These are phyloP conservation scores for Sinohyriopsis cumingii DNA, from an alignment of 2,888 invertebrate genomes.

Conservation along the genomic window DNA sequence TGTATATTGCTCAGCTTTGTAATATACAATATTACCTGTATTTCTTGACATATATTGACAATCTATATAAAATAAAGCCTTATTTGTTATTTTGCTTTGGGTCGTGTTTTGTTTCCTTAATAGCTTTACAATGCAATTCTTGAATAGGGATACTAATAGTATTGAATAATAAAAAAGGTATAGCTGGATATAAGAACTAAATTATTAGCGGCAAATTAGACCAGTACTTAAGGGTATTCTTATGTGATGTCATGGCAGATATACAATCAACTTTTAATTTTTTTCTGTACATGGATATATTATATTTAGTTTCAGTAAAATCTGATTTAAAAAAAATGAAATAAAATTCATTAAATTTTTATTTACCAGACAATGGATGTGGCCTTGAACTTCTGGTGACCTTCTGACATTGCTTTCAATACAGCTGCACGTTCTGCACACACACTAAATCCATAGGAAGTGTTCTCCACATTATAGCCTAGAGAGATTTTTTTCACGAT, in stretches of 20 bases:
- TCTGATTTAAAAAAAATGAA: not conserved
- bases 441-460: slow-evolving; percentile 83
- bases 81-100: too few relatives aligned
- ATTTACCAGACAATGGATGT: slow-evolving; percentile 75
- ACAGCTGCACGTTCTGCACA: slow-evolving; percentile 94
- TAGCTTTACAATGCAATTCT: too few relatives aligned
- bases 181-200: not conserved
- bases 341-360: not conserved
- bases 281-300: not conserved
- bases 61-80: too few relatives aligned
- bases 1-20: too few relatives aligned
- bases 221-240: not conserved
- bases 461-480: slow-evolving; percentile 96
- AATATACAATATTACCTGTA: too few relatives aligned
- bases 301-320: not conserved
- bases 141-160: too few relatives aligned
- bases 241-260: not conserved
- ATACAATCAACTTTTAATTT: not conserved
- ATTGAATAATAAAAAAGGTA: too few relatives aligned
- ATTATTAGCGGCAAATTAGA: slow-evolving; percentile 1
- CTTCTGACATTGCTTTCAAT: slow-evolving; percentile 88
- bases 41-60: too few relatives aligned
- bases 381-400: slow-evolving; percentile 79
- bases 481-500: too few relatives aligned
- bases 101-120: too few relatives aligned